These are phyloP conservation scores for Patella pellucida DNA, from an alignment of 2,888 invertebrate species.

Conservation along the genomic window DNA sequence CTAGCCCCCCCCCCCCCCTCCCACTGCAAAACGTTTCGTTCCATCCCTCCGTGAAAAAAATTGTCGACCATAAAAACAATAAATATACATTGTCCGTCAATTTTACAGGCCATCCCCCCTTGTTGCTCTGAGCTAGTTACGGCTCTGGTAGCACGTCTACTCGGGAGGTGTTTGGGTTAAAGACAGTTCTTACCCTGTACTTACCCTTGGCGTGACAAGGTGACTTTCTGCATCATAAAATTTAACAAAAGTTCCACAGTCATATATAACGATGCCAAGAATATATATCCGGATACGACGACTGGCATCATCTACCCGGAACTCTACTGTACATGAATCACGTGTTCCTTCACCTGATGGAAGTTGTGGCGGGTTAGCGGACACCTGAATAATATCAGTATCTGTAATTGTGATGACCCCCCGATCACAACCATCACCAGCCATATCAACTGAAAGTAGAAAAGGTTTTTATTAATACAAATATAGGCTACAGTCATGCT, in stretches of 20 bases:
- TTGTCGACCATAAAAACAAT: too few species aligned
- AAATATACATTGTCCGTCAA: too few species aligned
- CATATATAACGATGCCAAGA: slow-evolving; percentile 12
- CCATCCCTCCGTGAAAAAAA: too few species aligned
- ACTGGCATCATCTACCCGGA: slow-evolving; percentile 1
- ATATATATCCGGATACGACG: slow-evolving; percentile 12
- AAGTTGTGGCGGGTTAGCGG: slow-evolving; percentile 16
- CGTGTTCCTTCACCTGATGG: slow-evolving; percentile 14
- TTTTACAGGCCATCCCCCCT: too few species aligned
- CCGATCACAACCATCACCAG: slow-evolving; percentile 11
- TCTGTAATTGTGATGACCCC: background rate
- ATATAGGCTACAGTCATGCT: too few species aligned
- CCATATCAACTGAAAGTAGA: slow-evolving; percentile 18
- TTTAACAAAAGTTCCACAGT: slow-evolving; percentile 13
- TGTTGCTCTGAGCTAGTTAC: too few species aligned
- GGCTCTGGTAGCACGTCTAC: too few species aligned
- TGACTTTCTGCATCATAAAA: slow-evolving; percentile 13
- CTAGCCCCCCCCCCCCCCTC: too few species aligned
- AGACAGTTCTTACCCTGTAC: slow-evolving; percentile 12
- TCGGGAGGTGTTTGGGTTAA: too few species aligned
- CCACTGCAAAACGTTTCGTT: too few species aligned
- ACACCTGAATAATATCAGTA: slow-evolving; percentile 11
- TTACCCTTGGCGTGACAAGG: slow-evolving; percentile 13
- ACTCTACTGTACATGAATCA: slow-evolving; percentile 12
- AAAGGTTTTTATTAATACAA: too few species aligned